These are phyloP conservation scores for Aurelia sp. DNA, from an alignment of 30 jellyfish, hydroid and myxozoan species.

Conservation along the genomic window DNA sequence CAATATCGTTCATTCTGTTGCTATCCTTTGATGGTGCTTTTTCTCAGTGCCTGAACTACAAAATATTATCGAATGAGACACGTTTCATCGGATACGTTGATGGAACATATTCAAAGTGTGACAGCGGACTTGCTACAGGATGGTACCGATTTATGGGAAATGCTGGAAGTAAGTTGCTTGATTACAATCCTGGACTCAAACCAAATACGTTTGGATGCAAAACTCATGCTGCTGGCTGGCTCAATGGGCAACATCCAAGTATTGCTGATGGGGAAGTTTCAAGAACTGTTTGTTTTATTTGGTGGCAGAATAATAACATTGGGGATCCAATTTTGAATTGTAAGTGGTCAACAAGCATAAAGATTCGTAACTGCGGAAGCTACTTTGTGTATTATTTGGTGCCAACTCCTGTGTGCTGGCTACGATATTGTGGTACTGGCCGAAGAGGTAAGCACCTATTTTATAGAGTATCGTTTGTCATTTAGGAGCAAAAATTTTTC, in stretches of 20 bases:
- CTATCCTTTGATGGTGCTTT: too few species aligned
- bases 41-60: not conserved
- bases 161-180: conserved; percentile 75
- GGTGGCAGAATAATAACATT: not conserved
- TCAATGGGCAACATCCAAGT: not conserved
- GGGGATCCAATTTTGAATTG: too few species aligned
- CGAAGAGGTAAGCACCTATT: too few species aligned
- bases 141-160: conserved; percentile 80
- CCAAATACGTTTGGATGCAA: conserved; percentile 5
- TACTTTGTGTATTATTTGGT: conserved; percentile 4
- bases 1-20: too few species aligned
- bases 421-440: not conserved
- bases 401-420: not conserved
- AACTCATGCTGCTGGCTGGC: conserved; percentile 6
- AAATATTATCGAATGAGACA: not conserved
- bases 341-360: too few species aligned
- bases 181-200: not conserved
- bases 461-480: too few species aligned
- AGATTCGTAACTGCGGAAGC: conserved; percentile 14
- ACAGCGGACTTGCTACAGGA: conserved; percentile 22
- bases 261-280: conserved; percentile 11
- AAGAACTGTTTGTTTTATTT: not conserved
- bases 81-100: conserved; percentile 12
- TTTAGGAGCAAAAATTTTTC: too few species aligned
- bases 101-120: conserved; percentile 16